Evolutionary conservation across 1,140 invertebrate species (phyloP).

Genomic region (Lepidurus apus): DNA sequence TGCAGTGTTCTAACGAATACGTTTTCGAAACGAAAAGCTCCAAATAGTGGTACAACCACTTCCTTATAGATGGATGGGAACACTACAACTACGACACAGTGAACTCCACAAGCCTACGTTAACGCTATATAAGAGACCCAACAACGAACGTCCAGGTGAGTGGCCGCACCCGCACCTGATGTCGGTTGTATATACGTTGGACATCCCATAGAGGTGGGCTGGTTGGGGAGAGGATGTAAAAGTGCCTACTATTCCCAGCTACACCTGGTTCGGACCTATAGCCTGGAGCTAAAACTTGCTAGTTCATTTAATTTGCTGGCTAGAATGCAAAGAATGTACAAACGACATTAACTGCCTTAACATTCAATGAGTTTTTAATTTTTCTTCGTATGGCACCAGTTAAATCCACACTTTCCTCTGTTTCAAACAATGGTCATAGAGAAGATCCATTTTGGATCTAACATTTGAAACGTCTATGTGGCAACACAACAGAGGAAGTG

Average conservation of each 20-base stretch:
- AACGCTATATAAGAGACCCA: conserved; percentile 1
- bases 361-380: neutral
- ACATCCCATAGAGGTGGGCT: neutral
- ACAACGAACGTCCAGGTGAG: conserved; percentile 20
- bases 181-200: conserved; percentile 4
- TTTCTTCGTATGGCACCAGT: neutral
- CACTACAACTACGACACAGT: neutral
- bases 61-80: neutral
- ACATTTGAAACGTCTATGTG: neutral
- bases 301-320: neutral
- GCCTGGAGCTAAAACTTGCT: conserved; percentile 7
- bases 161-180: conserved; percentile 6
- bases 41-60: neutral
- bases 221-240: neutral
- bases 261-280: neutral
- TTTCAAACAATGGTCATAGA: neutral
- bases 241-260: neutral
- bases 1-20: neutral
- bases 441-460: neutral
- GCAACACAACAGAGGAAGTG: neutral
- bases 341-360: neutral
- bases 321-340: neutral
- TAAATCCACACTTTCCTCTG: neutral
- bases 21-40: neutral
- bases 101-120: neutral